phyloP scores from a whole-genome alignment of 1,140 invertebrate genomes.

The Drosophila pseudoananassae region DNA sequence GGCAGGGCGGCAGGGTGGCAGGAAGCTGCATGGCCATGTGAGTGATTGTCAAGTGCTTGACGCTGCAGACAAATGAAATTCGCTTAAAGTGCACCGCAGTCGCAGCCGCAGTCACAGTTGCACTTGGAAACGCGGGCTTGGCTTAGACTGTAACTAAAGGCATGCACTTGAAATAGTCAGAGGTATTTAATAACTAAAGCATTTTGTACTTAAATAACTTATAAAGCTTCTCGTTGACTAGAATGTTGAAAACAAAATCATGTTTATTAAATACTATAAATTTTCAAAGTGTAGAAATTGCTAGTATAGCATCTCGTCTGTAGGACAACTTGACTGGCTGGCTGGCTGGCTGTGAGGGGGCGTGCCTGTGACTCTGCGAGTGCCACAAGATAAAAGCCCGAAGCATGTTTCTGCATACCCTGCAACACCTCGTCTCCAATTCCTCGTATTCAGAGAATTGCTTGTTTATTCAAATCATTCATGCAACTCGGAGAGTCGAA shows the following conservation, averaged over 20 bases:
- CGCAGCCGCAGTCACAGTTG: constrained; percentile 21
- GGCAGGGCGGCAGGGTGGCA: constrained; percentile 6
- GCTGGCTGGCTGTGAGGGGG: constrained; percentile 53
- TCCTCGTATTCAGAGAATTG: not conserved
- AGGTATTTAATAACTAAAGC: not conserved
- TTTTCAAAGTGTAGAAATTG: constrained; percentile 7
- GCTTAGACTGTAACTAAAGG: constrained; percentile 11
- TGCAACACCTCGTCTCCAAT: not conserved
- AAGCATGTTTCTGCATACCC: constrained; percentile 37
- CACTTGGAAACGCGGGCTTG: constrained; percentile 24
- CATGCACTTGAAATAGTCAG: constrained; percentile 1
- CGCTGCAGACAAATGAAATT: constrained; percentile 82
- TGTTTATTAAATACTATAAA: not conserved
- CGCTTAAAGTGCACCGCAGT: constrained; percentile 72
- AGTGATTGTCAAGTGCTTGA: constrained; percentile 83
- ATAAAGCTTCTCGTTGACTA: no score
- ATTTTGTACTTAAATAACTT: no score
- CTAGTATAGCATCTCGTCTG: constrained; percentile 36
- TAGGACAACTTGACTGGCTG: constrained; percentile 67
- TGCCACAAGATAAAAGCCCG: constrained; percentile 23
- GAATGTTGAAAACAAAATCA: not conserved
- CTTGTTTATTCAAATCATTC: not conserved
- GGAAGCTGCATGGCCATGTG: constrained; percentile 76
- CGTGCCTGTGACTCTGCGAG: constrained; percentile 42
- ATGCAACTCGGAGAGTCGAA: not conserved